Evolutionary conservation across 2,113 vertebrate species (phyloP), one percentile per base, ranked within the genome.

Genomic region (Xenopus borealis): DNA sequence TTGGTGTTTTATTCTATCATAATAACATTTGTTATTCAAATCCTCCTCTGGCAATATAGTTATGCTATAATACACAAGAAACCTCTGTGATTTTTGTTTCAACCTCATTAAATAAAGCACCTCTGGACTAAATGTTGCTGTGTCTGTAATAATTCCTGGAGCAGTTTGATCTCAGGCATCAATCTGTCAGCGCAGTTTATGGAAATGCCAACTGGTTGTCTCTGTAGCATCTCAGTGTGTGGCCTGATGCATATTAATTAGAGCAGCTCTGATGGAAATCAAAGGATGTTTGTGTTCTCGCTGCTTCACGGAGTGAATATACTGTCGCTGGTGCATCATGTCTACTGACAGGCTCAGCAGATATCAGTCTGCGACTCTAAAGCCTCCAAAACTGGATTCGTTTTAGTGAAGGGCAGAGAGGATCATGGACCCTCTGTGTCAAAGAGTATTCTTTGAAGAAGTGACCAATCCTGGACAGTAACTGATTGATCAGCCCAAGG

Each of bases 241-340:
- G 70, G 62, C 6, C 63, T 58, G 77, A 65, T 58, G 67, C 4
- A 45, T 62, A 72, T 62, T 79, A 63, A 67, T 69, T 53, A 76
- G 71, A 47, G 12, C 68, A 66, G 66, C 57, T 30, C 0, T 33
- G 72, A 53, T 50, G 47, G 14, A 47, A 81, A 12, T 16, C 46
- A 23, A 30, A 50, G 64, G 52, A 8, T 0, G 0, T 62, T 62
- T 1, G 1, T 46, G 45, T 33, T 74, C 47, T 40, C 8, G 33
- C 5, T 40, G 33, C 33, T 40, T 4, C 23, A 47, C 1, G 12
- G 46, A 12, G 10, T 47, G 46, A 47, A 47, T 47, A 47, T 66
- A 57, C 18, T 57, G 20, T 66, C 23, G 18, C 30, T 66, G 30
- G 12, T 47, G 30, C 27, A 58, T 59, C n/a, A 17, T 6, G 12